Base-by-base conservation (phyloP, 2,888 invertebrate genomes). In the Seira musarum region DNA sequence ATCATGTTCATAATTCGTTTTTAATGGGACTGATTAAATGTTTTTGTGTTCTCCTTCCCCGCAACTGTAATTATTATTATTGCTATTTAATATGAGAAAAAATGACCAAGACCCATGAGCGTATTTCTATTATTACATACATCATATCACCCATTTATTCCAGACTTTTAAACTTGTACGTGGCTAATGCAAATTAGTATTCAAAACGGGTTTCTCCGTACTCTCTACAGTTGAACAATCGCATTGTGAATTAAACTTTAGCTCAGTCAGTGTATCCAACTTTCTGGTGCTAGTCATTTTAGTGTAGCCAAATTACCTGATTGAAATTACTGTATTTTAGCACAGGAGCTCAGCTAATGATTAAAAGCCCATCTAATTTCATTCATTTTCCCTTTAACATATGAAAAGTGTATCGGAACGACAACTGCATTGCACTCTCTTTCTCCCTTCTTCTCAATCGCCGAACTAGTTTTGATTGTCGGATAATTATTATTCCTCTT, bases 401-500 rank as follows among this genome's bases (percentile, higher is more conserved):
- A 40, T 40, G 40, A 40, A 40, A 40, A 40, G 40, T 40, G 40
- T 40, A 40, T 40, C 40, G 40, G 40, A 40, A 40, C 40, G 40
- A 40, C 6, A 8, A 40, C n/a, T n/a, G n/a, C n/a, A n/a, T n/a
- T n/a, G n/a, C n/a, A n/a, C n/a, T n/a, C n/a, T n/a, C n/a, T n/a
- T n/a, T 72, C 24, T 63, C 63, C 63, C 40, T 13, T 40, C 40
- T 40, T 40, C 40, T 13, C 40, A 40, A 40, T 40, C 40, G 40
- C 40, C 24, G 72, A 72, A 64, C 65, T 69, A 64, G 69, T 76
- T 40, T 70, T 76, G 80, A 61, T 49, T 69, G 74, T 8, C 70
- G 68, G 81, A 82, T 86, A 86, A 86, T 86, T 86, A 86, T 85
- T 80, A 40, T 40, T 40, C 40, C 40, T 72, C 78, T 64, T 71